Percentiles rank a stretch among this genome's conserved stretches.
These are phyloP conservation scores for Unio pictorum DNA, from an alignment of 2,888 invertebrate genomes.

Conservation along the genomic window DNA sequence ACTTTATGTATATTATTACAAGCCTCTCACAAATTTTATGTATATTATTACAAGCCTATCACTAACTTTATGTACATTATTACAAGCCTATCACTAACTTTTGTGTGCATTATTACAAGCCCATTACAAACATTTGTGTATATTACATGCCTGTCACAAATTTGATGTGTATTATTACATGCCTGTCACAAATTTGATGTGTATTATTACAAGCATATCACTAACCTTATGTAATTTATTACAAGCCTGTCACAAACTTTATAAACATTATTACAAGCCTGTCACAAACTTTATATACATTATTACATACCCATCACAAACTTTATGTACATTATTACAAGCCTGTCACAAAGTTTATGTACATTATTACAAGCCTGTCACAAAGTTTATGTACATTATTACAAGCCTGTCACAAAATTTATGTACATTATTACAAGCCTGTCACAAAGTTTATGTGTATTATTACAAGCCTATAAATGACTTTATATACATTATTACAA, in stretches of 20 bases:
- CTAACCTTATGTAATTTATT: neutral
- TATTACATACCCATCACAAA: conserved; percentile 1
- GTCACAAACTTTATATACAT: neutral
- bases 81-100: neutral
- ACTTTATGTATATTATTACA: too few relatives aligned
- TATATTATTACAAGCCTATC: neutral
- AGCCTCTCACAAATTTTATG: too few relatives aligned
- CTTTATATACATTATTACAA: too few relatives aligned
- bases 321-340: neutral
- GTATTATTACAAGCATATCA: too few relatives aligned
- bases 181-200: too few relatives aligned
- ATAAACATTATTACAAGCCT: neutral
- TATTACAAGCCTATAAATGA: too few relatives aligned
- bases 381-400: neutral
- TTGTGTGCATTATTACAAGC: neutral
- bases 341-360: too few relatives aligned
- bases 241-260: neutral
- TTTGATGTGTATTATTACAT: too few relatives aligned
- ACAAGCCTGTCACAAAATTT: neutral
- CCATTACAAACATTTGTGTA: neutral
- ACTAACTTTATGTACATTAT: neutral
- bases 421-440: too few relatives aligned
- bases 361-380: too few relatives aligned
- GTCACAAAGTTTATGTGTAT: too few relatives aligned
- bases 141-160: too few relatives aligned